A percentile compares a stretch with the other conserved stretches of the same genome.
Evolutionary conservation across 2,888 invertebrate genomes (phyloP).

Genomic region (Deilephila elpenor): DNA sequence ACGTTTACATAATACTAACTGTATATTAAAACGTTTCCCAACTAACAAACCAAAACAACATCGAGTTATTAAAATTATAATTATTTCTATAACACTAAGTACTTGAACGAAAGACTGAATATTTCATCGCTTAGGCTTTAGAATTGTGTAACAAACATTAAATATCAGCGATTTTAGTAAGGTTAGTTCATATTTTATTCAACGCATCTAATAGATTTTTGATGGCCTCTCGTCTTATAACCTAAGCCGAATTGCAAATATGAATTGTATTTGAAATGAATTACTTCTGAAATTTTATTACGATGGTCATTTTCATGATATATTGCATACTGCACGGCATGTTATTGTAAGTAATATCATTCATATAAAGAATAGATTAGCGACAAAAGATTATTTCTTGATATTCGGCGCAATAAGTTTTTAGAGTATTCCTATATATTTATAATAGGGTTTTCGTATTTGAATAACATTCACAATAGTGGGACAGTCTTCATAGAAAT

Average conservation of each 20-base stretch:
- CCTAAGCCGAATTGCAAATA: background rate
- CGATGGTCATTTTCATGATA: background rate
- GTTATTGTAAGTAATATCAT: background rate
- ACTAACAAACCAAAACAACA: no score
- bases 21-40: no score
- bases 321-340: background rate
- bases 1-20: no score
- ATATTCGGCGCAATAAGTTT: no score
- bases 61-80: no score
- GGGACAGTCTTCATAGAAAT: no score
- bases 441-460: no score
- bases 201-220: conserved; percentile 16
- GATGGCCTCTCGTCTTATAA: background rate
- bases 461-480: no score
- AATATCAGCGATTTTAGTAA: background rate
- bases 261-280: background rate
- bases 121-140: background rate
- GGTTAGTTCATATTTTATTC: conserved; percentile 12
- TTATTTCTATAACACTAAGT: background rate
- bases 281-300: background rate
- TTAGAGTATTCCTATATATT: no score
- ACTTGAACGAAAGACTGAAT: background rate
- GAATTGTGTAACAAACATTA: background rate
- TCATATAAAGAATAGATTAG: no score
- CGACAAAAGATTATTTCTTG: background rate